These are phyloP conservation scores for Halictus rubicundus DNA, from an alignment of 1,140 invertebrate genomes.

Conservation along the genomic window DNA sequence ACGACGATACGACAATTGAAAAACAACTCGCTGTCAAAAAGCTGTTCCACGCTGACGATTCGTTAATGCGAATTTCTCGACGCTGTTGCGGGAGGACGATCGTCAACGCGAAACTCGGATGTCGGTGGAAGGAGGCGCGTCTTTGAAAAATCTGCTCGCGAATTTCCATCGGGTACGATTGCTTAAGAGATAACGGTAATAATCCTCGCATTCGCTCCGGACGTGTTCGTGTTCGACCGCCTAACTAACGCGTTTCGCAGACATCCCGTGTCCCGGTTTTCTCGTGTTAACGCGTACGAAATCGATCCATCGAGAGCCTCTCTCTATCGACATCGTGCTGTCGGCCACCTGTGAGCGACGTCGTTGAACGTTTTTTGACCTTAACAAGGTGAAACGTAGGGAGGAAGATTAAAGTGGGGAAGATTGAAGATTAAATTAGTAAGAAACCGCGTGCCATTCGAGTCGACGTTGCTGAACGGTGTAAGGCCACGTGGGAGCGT, in stretches of 20 bases:
- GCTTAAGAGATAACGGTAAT: constrained; percentile 24
- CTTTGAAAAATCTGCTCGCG: background rate
- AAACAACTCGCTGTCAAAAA: too few species aligned
- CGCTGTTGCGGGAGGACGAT: too few species aligned
- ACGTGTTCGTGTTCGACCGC: background rate
- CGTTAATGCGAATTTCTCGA: too few species aligned
- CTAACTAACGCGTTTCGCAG: background rate
- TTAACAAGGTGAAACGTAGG: constrained; percentile 40
- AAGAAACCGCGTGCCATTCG: constrained; percentile 31
- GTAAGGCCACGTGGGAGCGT: background rate
- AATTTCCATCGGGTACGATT: too few species aligned
- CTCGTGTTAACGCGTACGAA: background rate
- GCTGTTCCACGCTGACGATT: too few species aligned
- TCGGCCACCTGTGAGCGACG: constrained; percentile 52
- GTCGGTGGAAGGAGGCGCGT: background rate
- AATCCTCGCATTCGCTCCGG: constrained; percentile 1
- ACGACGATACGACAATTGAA: background rate
- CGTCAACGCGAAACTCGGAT: too few species aligned
- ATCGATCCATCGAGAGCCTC: constrained; percentile 5
- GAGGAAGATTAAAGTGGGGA: constrained; percentile 67
- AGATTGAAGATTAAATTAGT: constrained; percentile 43
- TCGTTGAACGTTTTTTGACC: constrained; percentile 57
- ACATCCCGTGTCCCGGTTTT: background rate
- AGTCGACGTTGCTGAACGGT: constrained; percentile 14
- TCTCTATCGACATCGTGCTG: background rate